phyloP scores from a whole-genome alignment of 2,113 vertebrate species.

The Lagopus leucura region DNA sequence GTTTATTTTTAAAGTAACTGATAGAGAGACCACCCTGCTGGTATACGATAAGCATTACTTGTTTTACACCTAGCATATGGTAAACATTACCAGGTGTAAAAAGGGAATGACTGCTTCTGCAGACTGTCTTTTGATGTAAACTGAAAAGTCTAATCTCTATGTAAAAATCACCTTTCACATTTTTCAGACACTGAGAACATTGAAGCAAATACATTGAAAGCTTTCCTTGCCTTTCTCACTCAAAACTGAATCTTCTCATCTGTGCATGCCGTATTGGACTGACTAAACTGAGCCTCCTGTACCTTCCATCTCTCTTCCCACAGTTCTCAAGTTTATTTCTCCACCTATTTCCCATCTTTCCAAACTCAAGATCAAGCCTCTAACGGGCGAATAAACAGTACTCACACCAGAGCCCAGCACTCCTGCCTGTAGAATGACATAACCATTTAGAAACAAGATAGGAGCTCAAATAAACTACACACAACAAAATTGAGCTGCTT shows the following conservation, averaged over 20 bases:
- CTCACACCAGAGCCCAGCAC: neutral
- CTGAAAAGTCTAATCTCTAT: neutral
- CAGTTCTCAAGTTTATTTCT: neutral
- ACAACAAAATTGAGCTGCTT: neutral
- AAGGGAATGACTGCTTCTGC: neutral
- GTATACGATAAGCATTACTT: neutral
- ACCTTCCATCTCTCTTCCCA: neutral
- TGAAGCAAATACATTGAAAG: neutral
- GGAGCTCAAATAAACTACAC: neutral
- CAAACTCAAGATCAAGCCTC: neutral
- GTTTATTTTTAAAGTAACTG: neutral
- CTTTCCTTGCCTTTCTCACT: neutral
- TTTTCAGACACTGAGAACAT: neutral
- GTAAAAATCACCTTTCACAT: neutral
- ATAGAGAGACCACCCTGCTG: neutral
- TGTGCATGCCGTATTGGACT: neutral
- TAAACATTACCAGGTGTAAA: neutral
- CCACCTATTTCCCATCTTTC: neutral
- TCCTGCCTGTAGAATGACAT: neutral
- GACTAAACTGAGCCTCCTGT: accelerated
- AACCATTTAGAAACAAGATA: neutral
- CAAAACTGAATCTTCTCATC: neutral
- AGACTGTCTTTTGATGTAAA: neutral
- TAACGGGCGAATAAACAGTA: neutral
- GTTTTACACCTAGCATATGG: too few species aligned